Evolutionary conservation across 2,888 invertebrate species (phyloP).

Genomic region (Synergus itoensis): DNA sequence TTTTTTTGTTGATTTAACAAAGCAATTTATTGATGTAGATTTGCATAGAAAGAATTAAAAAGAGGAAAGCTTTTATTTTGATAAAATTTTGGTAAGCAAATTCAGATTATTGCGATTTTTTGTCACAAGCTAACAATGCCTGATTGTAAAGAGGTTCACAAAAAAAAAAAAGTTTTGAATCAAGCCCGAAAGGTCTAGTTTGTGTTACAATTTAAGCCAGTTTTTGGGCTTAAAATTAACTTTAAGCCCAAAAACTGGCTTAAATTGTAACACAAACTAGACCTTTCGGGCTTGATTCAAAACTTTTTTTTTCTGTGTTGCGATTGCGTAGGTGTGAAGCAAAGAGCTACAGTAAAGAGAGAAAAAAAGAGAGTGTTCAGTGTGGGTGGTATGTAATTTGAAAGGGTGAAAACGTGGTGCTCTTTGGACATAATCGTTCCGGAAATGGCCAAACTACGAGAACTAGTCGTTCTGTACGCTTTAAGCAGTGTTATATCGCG

Average conservation of each 20-base stretch:
- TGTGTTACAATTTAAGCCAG: too few relatives aligned
- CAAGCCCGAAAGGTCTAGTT: too few relatives aligned
- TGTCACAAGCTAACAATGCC: neutral
- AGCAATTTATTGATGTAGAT: neutral
- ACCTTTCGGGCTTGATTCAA: too few relatives aligned
- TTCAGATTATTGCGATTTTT: neutral
- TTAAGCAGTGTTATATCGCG: conserved; percentile 18
- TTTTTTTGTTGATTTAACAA: too few relatives aligned
- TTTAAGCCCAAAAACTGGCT: too few relatives aligned
- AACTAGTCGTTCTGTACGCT: conserved; percentile 33
- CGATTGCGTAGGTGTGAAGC: conserved; percentile 29
- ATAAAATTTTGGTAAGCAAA: neutral
- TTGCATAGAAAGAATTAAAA: neutral
- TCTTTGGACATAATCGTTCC: conserved; percentile 51
- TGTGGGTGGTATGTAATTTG: conserved; percentile 44
- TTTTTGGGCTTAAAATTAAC: too few relatives aligned
- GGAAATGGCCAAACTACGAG: conserved; percentile 49
- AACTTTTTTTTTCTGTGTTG: too few relatives aligned
- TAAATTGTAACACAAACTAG: too few relatives aligned
- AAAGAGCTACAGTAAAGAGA: conserved; percentile 39
- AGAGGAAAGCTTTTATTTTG: neutral
- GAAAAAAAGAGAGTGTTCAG: conserved; percentile 38
- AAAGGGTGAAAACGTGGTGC: conserved; percentile 51
- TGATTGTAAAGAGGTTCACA: conserved; percentile 13
- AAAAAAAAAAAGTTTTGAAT: too few relatives aligned